These are phyloP conservation scores for Teinopalpus imperialis DNA, from an alignment of 2,888 invertebrate genomes.

Conservation along the genomic window DNA sequence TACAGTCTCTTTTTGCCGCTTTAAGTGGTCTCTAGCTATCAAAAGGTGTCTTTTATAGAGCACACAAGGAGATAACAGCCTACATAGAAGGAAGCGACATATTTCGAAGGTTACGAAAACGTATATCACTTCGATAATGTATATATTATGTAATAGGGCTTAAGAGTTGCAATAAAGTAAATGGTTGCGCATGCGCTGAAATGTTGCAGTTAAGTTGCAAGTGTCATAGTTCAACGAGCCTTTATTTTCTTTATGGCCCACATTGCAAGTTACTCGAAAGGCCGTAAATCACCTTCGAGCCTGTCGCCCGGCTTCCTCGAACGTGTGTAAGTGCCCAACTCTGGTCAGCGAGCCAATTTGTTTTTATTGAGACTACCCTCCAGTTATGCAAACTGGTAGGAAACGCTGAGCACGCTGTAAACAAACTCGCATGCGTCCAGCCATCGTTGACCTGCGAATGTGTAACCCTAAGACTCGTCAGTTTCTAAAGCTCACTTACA, in stretches of 20 bases:
- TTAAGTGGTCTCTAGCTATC: slow-evolving; percentile 12
- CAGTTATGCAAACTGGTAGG: slow-evolving; percentile 78
- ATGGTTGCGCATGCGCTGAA: slow-evolving; percentile 10
- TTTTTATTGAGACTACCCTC: slow-evolving; percentile 81
- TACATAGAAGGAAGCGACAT: not conserved
- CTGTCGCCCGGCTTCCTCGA: slow-evolving; percentile 74
- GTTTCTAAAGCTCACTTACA: slow-evolving; percentile 23
- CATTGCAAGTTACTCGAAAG: slow-evolving; percentile 41
- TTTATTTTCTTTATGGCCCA: slow-evolving; percentile 30
- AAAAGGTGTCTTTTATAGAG: slow-evolving; percentile 10
- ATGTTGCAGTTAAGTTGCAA: slow-evolving; percentile 23
- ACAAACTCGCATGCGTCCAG: slow-evolving; percentile 68
- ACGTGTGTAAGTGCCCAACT: slow-evolving; percentile 75
- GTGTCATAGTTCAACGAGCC: slow-evolving; percentile 27
- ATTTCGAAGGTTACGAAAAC: not conserved
- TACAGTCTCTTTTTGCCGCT: not conserved
- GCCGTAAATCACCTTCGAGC: slow-evolving; percentile 68
- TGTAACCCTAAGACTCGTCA: slow-evolving; percentile 29
- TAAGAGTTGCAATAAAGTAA: slow-evolving; percentile 4
- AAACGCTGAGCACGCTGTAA: slow-evolving; percentile 76
- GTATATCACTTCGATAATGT: not conserved
- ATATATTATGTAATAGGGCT: not conserved
- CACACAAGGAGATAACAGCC: not conserved
- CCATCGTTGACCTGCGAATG: slow-evolving; percentile 44
- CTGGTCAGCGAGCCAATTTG: slow-evolving; percentile 76